Base-by-base conservation (phyloP, 2,797 vertebrate species). In the Coluber constrictor region DNA sequence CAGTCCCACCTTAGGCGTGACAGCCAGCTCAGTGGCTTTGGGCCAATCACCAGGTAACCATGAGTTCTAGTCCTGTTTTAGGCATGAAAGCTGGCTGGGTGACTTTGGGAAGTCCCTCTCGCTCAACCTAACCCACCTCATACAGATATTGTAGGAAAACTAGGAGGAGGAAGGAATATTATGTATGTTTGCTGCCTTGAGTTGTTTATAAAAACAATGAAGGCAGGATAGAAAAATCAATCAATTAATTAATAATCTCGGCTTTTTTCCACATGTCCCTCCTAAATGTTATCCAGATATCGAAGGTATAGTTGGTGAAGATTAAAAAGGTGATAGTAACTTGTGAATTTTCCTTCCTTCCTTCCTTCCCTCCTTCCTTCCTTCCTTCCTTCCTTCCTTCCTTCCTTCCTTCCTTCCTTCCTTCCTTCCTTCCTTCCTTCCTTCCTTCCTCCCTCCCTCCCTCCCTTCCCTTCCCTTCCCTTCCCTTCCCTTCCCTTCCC, bases 401-500 rank as follows among this genome's bases (percentile, higher is more conserved):
- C 57, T 20, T 20, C 57, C 57, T 0, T 7, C 5, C 37, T 37
- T 37, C 37, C 37, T 37, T 37, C 57, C 4, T 13, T 1, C 18
- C 4, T 16, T 4, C 16, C 1, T 47, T 15, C 55, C 55, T 13
- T 1, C 55, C 12, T 16, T 0, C 57, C 13, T 2, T 0, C 56
- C 56, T 16, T 1, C 15, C 55, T 56, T 3, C 13, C 13, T 56
- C 4, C 56, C n/a, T n/a, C n/a, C n/a, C n/a, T n/a, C 56, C 3
- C 3, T 12, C 55, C 13, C 0, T 37, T 37, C 55, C 55, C 11
- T 54, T 10, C 5, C 55, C 57, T 0, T 2, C 18, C 16, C 4
- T 20, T 0, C 4, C 3, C 1, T 0, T 3, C 1, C 0, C 3
- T 10, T 29, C 0, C 10, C 10, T 59, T 2, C 57, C 18, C n/a